These are phyloP conservation scores for Spilosoma lubricipeda DNA, from an alignment of 2,888 invertebrate genomes.

Conservation along the genomic window DNA sequence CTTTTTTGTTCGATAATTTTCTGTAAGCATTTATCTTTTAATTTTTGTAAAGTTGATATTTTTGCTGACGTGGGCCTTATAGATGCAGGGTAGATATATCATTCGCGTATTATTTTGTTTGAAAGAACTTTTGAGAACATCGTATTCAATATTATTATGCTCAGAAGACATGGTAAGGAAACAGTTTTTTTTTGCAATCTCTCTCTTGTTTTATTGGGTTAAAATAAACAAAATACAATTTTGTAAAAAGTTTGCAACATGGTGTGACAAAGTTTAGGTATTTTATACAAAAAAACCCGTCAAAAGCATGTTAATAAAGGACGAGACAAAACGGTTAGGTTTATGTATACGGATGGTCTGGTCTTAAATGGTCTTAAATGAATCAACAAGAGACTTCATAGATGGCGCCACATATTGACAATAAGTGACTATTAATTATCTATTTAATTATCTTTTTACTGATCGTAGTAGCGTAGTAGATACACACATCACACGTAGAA, in stretches of 20 bases:
- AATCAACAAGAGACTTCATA: not conserved
- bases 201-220: not conserved
- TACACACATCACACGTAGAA: not conserved
- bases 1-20: constrained; percentile 64
- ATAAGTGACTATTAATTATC: too few species aligned
- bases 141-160: too few species aligned
- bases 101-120: not conserved
- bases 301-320: not conserved
- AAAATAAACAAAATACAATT: not conserved
- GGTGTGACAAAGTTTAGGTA: too few species aligned
- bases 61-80: not conserved
- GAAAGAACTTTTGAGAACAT: not conserved
- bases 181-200: not conserved
- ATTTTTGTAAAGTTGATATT: constrained; percentile 39
- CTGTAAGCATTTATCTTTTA: constrained; percentile 45
- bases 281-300: not conserved
- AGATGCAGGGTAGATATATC: not conserved
- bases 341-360: too few species aligned
- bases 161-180: too few species aligned
- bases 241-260: not conserved
- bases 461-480: not conserved
- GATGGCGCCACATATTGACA: not conserved
- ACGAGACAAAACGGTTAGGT: too few species aligned
- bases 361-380: too few species aligned
- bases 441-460: not conserved